Evolutionary conservation across 2,888 invertebrate genomes (phyloP).

Genomic region (Mechanitis messenoides): DNA sequence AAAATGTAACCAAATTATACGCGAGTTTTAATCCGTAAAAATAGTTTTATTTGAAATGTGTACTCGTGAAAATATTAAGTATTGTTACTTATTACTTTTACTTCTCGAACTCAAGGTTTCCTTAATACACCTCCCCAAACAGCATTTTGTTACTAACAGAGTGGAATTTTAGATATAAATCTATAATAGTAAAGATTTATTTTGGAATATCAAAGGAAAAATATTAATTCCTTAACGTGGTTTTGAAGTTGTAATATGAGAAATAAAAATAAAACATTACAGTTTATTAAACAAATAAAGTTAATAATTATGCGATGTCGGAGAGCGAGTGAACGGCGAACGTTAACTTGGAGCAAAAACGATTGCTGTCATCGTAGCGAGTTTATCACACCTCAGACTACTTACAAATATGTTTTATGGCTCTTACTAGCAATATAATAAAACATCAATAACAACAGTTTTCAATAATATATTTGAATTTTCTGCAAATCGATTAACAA

Average conservation of each 20-base stretch:
- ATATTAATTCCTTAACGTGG: slow-evolving; percentile 1
- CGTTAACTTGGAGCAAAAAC: slow-evolving; percentile 54
- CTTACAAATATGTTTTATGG: slow-evolving; percentile 55
- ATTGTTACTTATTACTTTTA: too few species aligned
- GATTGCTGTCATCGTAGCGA: slow-evolving; percentile 61
- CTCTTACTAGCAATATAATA: slow-evolving; percentile 25
- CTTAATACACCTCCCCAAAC: neutral
- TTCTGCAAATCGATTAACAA: slow-evolving; percentile 3
- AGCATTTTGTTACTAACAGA: slow-evolving; percentile 17
- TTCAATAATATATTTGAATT: too few species aligned
- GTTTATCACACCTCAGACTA: slow-evolving; percentile 48
- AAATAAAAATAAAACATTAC: slow-evolving; percentile 31
- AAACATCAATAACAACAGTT: too few species aligned
- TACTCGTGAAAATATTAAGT: too few species aligned
- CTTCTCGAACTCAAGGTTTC: too few species aligned
- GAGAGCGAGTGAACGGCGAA: slow-evolving; percentile 21
- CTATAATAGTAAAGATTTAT: slow-evolving; percentile 4
- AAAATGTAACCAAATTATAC: too few species aligned
- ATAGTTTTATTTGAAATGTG: too few species aligned
- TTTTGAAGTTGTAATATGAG: slow-evolving; percentile 11
- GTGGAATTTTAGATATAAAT: slow-evolving; percentile 15
- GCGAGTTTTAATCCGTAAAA: too few species aligned
- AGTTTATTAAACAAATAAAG: slow-evolving; percentile 39
- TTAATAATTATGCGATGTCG: slow-evolving; percentile 33
- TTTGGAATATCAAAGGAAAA: neutral